Conservation (phyloP, 2,797 vertebrate species). For the Bovichtus variegatus region DNA sequence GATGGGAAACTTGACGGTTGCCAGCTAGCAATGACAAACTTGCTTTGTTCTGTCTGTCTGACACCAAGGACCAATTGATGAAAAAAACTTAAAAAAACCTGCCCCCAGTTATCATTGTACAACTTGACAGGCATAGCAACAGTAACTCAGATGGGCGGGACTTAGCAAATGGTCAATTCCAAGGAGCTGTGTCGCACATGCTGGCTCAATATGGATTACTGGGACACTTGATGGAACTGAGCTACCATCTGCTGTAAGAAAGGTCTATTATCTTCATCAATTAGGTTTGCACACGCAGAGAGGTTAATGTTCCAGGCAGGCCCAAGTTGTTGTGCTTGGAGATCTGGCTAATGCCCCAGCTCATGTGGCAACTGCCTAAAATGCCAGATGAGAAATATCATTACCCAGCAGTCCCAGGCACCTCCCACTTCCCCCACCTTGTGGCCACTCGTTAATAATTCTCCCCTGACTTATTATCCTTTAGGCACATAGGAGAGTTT, state of each 20-base stretch:
- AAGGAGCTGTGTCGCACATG: neutral
- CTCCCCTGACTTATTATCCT: conserved; percentile 60
- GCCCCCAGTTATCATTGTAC: neutral
- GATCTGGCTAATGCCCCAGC: conserved; percentile 31
- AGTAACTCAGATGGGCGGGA: neutral
- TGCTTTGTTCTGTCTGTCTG: conserved; percentile 1
- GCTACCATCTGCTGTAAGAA: conserved; percentile 12
- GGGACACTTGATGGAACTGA: conserved; percentile 11
- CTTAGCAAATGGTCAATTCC: neutral
- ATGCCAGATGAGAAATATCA: conserved; percentile 47
- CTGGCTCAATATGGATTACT: conserved; percentile 1
- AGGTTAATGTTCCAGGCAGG: conserved; percentile 45
- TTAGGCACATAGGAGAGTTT: conserved; percentile 42
- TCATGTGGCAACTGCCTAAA: conserved; percentile 36
- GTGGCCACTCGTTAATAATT: conserved; percentile 56
- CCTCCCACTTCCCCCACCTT: conserved; percentile 28
- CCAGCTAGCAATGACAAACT: neutral
- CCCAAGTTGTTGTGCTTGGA: conserved; percentile 25
- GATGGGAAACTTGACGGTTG: neutral
- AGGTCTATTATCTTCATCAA: conserved; percentile 27
- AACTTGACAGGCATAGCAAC: conserved; percentile 1
- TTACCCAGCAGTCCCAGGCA: conserved; percentile 31
- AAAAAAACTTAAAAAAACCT: neutral
- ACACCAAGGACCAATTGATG: neutral
- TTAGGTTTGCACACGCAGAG: conserved; percentile 35